These are phyloP conservation scores for Balaeniceps rex DNA, from an alignment of 2,113 vertebrate species.

Conservation along the genomic window DNA sequence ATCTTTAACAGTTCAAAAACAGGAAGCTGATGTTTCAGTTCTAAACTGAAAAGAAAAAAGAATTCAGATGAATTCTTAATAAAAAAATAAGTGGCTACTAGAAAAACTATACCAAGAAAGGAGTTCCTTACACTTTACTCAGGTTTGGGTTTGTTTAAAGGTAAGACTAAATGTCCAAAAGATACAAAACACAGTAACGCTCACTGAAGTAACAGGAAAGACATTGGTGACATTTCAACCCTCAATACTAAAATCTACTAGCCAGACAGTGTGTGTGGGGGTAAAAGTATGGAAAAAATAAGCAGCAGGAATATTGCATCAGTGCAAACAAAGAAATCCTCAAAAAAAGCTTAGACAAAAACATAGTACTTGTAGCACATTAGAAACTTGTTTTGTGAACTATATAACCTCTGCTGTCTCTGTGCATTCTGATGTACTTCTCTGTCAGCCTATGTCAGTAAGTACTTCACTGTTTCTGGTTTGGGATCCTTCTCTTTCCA, in stretches of 20 bases:
- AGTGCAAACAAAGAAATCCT: neutral
- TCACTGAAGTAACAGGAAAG: neutral
- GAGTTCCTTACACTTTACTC: neutral
- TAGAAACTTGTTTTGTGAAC: neutral
- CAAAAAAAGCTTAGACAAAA: neutral
- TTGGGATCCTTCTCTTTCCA: conserved; percentile 2
- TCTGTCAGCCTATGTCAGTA: neutral
- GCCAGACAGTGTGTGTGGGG: neutral
- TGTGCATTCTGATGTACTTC: neutral
- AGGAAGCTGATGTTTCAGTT: neutral
- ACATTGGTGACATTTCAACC: neutral
- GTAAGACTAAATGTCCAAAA: neutral
- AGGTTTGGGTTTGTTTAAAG: neutral
- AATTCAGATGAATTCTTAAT: neutral
- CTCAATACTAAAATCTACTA: neutral
- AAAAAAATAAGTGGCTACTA: neutral
- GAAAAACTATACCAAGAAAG: neutral
- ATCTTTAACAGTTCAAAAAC: neutral
- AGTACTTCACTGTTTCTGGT: neutral
- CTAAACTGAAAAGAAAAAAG: neutral
- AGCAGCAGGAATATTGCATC: neutral
- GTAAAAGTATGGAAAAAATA: neutral
- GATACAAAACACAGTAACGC: neutral
- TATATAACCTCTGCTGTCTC: neutral
- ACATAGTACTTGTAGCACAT: neutral